Conservation (phyloP, 2,113 vertebrate species). For the Pterocles burchelli region DNA sequence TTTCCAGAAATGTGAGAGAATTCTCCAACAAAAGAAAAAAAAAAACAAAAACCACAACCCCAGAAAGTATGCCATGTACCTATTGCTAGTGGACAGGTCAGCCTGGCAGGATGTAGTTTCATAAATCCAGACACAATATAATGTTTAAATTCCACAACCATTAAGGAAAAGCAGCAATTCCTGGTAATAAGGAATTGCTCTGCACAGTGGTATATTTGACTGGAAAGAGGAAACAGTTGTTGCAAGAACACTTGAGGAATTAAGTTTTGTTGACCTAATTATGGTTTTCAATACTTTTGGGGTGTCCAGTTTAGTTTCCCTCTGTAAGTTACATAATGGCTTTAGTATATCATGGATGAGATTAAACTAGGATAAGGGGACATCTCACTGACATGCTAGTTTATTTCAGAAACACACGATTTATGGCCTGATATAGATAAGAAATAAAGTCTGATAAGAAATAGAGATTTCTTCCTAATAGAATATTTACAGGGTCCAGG, state of each 20-base stretch:
- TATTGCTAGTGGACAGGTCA: background rate
- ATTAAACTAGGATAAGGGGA: background rate
- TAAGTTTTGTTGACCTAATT: background rate
- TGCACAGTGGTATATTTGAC: fast-evolving
- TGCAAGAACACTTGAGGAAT: background rate
- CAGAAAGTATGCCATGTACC: background rate
- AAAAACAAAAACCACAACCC: background rate
- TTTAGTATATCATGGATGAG: background rate
- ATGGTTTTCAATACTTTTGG: background rate
- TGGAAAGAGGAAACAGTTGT: background rate
- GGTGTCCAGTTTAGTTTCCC: background rate
- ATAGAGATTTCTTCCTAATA: constrained; percentile 1
- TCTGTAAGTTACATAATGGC: background rate
- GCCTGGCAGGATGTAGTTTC: background rate
- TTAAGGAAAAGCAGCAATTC: background rate
- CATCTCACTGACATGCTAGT: background rate
- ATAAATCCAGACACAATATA: background rate
- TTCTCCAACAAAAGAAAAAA: background rate
- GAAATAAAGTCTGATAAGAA: constrained; percentile 7
- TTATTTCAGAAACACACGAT: background rate
- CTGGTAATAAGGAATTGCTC: background rate
- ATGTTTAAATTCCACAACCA: background rate
- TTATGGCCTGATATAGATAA: constrained; percentile 1
- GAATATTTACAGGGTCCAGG: constrained; percentile 20
- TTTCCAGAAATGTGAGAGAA: background rate